Conservation (phyloP, 2,113 vertebrate species). For the Myodes glareolus region DNA sequence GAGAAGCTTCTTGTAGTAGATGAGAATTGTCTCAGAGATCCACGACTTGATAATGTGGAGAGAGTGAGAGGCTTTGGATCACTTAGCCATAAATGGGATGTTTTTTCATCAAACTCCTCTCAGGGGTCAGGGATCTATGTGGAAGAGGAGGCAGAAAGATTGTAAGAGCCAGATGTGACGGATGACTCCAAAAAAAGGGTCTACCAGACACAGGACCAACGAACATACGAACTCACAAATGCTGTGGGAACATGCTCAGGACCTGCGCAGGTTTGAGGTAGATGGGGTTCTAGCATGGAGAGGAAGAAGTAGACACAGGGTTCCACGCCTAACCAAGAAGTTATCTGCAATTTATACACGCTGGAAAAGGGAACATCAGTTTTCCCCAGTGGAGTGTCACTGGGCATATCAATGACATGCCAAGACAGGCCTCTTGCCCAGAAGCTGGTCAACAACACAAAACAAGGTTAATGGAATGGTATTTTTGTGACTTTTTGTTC, state of each 20-base stretch:
- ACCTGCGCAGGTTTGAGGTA: neutral
- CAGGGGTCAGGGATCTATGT: neutral
- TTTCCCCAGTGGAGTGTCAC: neutral
- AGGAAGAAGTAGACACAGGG: neutral
- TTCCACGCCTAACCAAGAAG: neutral
- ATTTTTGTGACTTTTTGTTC: neutral
- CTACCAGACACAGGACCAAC: neutral
- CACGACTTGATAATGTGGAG: neutral
- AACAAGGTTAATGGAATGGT: neutral
- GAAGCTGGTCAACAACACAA: neutral
- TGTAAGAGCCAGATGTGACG: neutral
- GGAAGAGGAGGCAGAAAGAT: neutral
- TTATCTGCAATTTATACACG: neutral
- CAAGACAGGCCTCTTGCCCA: neutral
- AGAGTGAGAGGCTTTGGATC: neutral
- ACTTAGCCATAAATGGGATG: neutral
- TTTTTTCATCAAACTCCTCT: neutral
- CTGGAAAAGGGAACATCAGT: neutral
- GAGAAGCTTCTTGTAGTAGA: neutral
- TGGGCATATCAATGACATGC: neutral
- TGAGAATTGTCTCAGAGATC: neutral
- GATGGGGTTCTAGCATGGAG: neutral
- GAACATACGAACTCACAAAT: neutral
- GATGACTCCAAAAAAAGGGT: neutral
- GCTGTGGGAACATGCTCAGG: neutral